Conservation (phyloP, 2,113 vertebrate genomes). For the Columba janthina region DNA sequence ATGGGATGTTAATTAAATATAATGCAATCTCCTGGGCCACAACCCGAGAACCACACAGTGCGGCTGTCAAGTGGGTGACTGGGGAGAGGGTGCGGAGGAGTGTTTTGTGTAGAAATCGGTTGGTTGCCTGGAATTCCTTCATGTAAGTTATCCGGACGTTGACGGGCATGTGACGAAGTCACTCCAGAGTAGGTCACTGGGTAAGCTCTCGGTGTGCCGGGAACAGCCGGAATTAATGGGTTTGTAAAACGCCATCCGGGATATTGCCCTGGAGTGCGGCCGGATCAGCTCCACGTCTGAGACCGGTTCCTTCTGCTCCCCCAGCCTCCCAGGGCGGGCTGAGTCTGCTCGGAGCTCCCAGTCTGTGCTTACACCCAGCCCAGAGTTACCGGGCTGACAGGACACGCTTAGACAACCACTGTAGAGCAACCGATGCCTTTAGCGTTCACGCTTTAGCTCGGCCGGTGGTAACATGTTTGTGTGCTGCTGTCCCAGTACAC, state of each 20-base stretch:
- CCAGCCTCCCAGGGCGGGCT: neutral
- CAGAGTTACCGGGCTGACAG: neutral
- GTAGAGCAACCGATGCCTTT: neutral
- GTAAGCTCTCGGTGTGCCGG: no score
- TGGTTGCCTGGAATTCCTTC: neutral
- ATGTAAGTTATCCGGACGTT: neutral
- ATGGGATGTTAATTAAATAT: neutral
- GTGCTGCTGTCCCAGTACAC: neutral
- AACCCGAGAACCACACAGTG: rapidly evolving
- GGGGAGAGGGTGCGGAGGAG: neutral
- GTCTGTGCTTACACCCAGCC: neutral
- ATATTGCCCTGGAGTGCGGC: neutral
- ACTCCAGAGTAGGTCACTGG: neutral
- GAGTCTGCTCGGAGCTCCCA: neutral
- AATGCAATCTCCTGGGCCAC: neutral
- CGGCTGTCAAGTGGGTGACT: neutral
- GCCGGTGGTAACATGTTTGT: neutral
- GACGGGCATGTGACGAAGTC: rapidly evolving
- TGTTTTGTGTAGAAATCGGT: neutral
- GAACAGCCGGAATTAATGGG: neutral
- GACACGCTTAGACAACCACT: neutral
- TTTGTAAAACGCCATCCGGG: neutral
- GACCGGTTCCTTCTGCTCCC: neutral
- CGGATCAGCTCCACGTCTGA: neutral
- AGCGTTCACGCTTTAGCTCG: rapidly evolving